phyloP scores from a whole-genome alignment of 2,797 vertebrate species.

The Danio choprae region DNA sequence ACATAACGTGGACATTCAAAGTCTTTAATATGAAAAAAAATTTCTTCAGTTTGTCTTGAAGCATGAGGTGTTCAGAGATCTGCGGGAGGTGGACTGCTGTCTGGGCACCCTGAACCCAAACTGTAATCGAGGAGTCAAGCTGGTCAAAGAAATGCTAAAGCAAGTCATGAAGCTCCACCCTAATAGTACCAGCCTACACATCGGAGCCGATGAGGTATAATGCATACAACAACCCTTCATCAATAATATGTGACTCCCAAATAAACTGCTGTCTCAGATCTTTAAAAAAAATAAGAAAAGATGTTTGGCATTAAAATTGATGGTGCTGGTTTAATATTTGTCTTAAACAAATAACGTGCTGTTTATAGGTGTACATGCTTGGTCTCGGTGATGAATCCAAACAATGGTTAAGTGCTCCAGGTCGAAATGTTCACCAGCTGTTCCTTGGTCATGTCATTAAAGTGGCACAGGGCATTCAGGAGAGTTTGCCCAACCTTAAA shows the following conservation, averaged over 20 bases:
- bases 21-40: not conserved
- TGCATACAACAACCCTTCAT: too few relatives aligned
- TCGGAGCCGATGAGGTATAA: slow-evolving; percentile 81
- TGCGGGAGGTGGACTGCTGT: slow-evolving; percentile 85
- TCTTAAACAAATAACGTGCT: not conserved
- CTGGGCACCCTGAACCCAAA: slow-evolving; percentile 93
- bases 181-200: slow-evolving; percentile 75
- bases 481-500: slow-evolving; percentile 76
- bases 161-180: slow-evolving; percentile 89
- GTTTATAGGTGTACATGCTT: slow-evolving; percentile 88
- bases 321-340: not conserved
- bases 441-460: slow-evolving; percentile 88
- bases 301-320: not conserved
- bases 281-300: not conserved
- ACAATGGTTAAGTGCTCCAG: slow-evolving; percentile 79
- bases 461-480: slow-evolving; percentile 79
- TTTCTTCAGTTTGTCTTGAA: slow-evolving; percentile 90
- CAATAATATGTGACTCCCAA: not conserved
- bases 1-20: not conserved
- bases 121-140: slow-evolving; percentile 75
- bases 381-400: slow-evolving; percentile 90
- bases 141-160: slow-evolving; percentile 88
- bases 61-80: slow-evolving; percentile 80
- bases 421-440: slow-evolving; percentile 79
- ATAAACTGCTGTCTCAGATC: not conserved